Percentiles rank a stretch among this genome's conserved stretches.
These are phyloP conservation scores for Anthophora plumipes DNA, from an alignment of 2,888 invertebrate species.

Conservation along the genomic window DNA sequence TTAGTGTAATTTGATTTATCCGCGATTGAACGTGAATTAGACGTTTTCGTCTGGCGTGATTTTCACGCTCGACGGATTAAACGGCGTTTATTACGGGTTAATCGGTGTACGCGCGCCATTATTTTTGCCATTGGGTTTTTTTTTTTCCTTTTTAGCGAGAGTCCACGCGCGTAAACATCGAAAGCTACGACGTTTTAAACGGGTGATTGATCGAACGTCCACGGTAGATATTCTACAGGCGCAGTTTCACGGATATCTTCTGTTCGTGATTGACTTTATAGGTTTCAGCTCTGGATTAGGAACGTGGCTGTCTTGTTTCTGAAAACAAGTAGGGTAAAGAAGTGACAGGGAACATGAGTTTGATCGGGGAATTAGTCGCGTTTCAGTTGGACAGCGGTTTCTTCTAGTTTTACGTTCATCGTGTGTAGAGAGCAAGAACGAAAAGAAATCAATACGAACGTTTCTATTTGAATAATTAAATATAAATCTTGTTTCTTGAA, in stretches of 20 bases:
- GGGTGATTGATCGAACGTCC: not conserved
- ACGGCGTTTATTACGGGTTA: slow-evolving; percentile 35
- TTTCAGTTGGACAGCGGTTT: not conserved
- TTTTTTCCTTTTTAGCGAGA: no score
- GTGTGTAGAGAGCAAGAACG: not conserved
- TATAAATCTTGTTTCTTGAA: not conserved
- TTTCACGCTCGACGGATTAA: slow-evolving; percentile 50
- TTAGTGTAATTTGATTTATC: slow-evolving; percentile 51
- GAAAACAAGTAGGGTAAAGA: not conserved
- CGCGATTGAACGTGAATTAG: slow-evolving; percentile 35
- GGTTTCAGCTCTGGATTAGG: not conserved
- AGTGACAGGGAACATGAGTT: not conserved
- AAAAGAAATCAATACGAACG: not conserved
- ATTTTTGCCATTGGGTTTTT: slow-evolving; percentile 29
- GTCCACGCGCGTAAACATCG: not conserved
- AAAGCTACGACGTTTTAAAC: not conserved
- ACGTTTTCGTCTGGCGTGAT: slow-evolving; percentile 29
- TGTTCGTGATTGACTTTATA: not conserved
- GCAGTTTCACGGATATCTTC: not conserved
- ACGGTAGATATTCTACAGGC: not conserved
- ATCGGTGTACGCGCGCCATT: slow-evolving; percentile 17
- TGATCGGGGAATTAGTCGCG: not conserved
- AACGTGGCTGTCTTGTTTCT: not conserved
- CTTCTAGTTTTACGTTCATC: not conserved
- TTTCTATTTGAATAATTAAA: not conserved